These are phyloP conservation scores for Brachystomella parvula DNA, from an alignment of 1,140 invertebrate genomes.

Conservation along the genomic window DNA sequence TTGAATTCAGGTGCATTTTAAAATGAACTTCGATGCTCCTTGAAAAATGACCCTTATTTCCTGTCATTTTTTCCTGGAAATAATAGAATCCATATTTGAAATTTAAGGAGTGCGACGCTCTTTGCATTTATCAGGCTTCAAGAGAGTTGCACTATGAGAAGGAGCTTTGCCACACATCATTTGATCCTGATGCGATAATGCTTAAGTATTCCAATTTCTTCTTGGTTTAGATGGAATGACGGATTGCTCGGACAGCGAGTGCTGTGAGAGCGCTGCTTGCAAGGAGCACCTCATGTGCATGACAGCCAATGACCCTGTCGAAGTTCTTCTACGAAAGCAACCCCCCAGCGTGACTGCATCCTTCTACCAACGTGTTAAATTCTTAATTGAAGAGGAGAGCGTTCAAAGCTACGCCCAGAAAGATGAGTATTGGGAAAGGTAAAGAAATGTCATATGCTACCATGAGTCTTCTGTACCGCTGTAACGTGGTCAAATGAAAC, in stretches of 20 bases:
- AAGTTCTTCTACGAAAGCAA: constrained; percentile 88
- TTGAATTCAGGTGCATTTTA: too few relatives aligned
- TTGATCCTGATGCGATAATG: too few relatives aligned
- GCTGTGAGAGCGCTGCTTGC: constrained; percentile 73
- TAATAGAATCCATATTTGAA: too few relatives aligned
- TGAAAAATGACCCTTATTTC: too few relatives aligned
- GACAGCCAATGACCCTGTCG: constrained; percentile 86
- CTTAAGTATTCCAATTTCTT: too few relatives aligned
- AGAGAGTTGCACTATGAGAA: too few relatives aligned
- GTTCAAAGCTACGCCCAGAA: constrained; percentile 95
- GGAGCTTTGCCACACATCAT: too few relatives aligned
- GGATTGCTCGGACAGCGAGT: constrained; percentile 97
- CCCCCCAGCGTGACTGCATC: constrained; percentile 91
- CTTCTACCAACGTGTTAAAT: constrained; percentile 96
- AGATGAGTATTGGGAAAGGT: constrained; percentile 97
- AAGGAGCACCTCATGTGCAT: constrained; percentile 85
- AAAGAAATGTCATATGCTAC: constrained; percentile 48
- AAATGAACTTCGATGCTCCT: too few relatives aligned
- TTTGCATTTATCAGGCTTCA: too few relatives aligned
- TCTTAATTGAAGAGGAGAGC: constrained; percentile 95
- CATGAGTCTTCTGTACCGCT: constrained; percentile 2
- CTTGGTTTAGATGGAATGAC: constrained; percentile 97
- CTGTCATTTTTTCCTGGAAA: too few relatives aligned
- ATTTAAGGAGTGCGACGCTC: too few relatives aligned
- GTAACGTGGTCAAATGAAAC: background rate